Evolutionary conservation across 2,888 invertebrate genomes (phyloP).

Genomic region (Caenorhabditis japonica): DNA sequence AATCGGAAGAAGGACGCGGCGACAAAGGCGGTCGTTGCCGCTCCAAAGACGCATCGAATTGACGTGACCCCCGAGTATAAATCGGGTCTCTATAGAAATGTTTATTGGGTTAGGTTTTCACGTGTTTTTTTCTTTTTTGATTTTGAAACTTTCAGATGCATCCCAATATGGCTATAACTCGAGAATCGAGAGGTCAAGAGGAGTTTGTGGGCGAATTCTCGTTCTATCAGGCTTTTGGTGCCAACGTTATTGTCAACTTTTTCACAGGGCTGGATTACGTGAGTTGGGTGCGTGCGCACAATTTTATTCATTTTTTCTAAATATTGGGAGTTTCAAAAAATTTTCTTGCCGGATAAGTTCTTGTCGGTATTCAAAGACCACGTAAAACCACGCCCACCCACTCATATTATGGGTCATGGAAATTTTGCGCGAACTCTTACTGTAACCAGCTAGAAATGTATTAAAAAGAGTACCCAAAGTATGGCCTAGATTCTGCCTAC

Average conservation of each 20-base stretch:
- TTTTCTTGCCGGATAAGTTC: too few relatives aligned
- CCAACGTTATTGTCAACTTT: constrained; percentile 49
- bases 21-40: constrained; percentile 7
- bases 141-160: constrained; percentile 30
- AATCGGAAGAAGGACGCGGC: constrained; percentile 27
- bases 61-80: constrained; percentile 42
- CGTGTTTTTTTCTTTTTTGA: neutral
- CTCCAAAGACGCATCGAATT: constrained; percentile 42
- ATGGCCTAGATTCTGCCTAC: too few relatives aligned
- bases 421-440: too few relatives aligned
- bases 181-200: constrained; percentile 34
- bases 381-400: too few relatives aligned
- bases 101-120: constrained; percentile 38
- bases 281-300: neutral
- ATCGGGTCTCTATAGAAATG: constrained; percentile 50
- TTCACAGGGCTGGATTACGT: constrained; percentile 32
- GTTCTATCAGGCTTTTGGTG: constrained; percentile 21
- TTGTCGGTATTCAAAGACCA: too few relatives aligned
- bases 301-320: neutral
- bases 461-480: too few relatives aligned
- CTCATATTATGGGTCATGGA: too few relatives aligned
- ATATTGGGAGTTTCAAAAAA: too few relatives aligned
- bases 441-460: too few relatives aligned
- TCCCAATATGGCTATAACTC: constrained; percentile 54
- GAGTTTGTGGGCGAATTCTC: constrained; percentile 45